phyloP scores from a whole-genome alignment of 1,140 invertebrate species.

The Palaemon carinicauda region DNA sequence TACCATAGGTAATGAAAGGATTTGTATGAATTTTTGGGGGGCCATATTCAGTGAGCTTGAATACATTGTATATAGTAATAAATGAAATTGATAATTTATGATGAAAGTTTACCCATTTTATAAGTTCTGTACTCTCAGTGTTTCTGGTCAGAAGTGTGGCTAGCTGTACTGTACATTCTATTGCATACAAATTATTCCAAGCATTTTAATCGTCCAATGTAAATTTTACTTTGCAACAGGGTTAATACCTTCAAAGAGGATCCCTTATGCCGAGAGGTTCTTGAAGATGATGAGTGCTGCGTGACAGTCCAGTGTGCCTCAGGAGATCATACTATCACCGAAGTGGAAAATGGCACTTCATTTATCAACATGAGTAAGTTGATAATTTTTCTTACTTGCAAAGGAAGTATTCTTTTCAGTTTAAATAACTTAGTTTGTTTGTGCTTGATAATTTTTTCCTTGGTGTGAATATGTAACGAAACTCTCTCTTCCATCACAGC shows the following conservation, averaged over 20 bases:
- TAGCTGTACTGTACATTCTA: no score
- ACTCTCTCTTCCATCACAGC: constrained; percentile 40
- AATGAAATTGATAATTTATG: background rate
- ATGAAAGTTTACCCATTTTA: background rate
- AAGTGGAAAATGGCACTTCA: no score
- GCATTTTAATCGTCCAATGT: no score
- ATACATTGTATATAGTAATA: no score
- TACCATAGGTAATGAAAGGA: background rate
- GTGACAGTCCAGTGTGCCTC: constrained; percentile 73
- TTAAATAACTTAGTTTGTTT: background rate
- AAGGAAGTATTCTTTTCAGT: background rate
- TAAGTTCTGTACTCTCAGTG: no score
- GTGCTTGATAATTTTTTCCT: background rate
- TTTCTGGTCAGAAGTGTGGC: no score
- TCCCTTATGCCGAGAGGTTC: constrained; percentile 77
- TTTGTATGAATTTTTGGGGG: background rate
- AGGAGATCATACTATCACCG: background rate
- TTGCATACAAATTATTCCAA: no score
- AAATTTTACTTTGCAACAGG: constrained; percentile 22
- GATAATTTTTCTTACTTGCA: no score
- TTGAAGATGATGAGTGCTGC: constrained; percentile 78
- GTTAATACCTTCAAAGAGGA: constrained; percentile 70
- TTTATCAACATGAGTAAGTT: no score
- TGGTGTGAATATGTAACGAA: background rate
- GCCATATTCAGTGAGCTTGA: background rate